Percentiles rank a stretch among this genome's conserved stretches.
These are phyloP conservation scores for Lamellibrachia luymesi DNA, from an alignment of 1,140 invertebrate species.

Conservation along the genomic window DNA sequence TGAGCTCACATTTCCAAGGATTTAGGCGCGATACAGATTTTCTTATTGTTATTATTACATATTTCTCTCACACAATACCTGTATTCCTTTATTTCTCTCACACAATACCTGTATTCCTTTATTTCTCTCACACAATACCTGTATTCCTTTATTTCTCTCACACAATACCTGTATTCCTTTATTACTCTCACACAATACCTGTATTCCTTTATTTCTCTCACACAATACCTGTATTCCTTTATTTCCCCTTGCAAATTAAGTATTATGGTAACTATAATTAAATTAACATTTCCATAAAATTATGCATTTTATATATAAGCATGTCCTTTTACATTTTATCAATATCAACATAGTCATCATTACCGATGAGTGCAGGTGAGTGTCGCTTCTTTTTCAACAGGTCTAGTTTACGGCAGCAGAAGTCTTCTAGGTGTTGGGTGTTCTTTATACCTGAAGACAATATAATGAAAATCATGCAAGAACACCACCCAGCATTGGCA, in stretches of 20 bases:
- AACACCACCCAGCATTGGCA: background rate
- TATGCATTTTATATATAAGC: background rate
- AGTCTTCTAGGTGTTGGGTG: background rate
- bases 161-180: too few relatives aligned
- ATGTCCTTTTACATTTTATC: background rate
- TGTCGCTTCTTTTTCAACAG: background rate
- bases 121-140: too few relatives aligned
- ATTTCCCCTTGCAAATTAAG: background rate
- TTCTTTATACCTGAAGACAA: background rate
- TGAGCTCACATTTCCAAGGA: too few relatives aligned
- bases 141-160: too few relatives aligned
- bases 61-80: too few relatives aligned
- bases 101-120: too few relatives aligned
- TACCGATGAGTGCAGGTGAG: background rate
- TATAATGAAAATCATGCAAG: background rate
- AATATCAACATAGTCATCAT: background rate
- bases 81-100: too few relatives aligned
- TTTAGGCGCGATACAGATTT: too few relatives aligned
- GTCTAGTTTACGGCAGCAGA: background rate
- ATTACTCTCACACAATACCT: too few relatives aligned
- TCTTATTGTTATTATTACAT: too few relatives aligned
- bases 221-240: background rate
- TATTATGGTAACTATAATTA: background rate
- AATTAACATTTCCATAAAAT: background rate
- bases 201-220: background rate